Conservation (phyloP, 30 jellyfish, hydroid and myxozoan genomes). For the Turritopsis rubra region DNA sequence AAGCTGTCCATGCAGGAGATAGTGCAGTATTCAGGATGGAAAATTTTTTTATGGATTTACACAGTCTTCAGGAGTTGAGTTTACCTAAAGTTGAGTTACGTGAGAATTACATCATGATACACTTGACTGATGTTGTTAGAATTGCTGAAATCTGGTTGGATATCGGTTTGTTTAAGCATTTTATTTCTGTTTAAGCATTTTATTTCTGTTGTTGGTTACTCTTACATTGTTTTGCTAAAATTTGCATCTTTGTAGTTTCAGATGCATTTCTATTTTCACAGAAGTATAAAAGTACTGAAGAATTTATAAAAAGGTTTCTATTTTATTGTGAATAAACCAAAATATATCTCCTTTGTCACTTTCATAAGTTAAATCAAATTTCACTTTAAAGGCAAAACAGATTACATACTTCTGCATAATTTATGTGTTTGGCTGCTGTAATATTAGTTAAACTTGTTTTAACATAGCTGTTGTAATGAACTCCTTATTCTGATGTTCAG, state of each 20-base stretch:
- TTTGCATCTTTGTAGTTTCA: neutral
- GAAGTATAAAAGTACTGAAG: neutral
- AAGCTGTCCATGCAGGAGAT: no score
- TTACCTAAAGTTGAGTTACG: neutral
- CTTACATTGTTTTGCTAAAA: neutral
- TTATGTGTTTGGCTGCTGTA: no score
- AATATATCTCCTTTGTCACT: neutral
- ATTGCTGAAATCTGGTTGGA: neutral
- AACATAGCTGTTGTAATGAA: no score
- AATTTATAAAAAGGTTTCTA: neutral
- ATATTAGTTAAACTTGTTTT: no score
- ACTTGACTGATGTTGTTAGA: neutral
- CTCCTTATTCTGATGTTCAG: no score
- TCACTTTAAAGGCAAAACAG: no score
- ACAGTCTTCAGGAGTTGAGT: neutral
- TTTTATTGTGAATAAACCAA: neutral
- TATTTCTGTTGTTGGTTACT: neutral
- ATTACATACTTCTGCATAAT: no score
- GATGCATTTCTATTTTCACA: neutral
- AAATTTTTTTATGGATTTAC: neutral
- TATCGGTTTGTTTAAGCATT: neutral
- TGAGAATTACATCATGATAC: neutral
- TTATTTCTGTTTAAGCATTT: neutral
- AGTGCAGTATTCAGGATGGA: no score
- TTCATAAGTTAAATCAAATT: neutral